Conservation (phyloP, 2,113 vertebrate genomes). For the Grammatotria lemairii region DNA sequence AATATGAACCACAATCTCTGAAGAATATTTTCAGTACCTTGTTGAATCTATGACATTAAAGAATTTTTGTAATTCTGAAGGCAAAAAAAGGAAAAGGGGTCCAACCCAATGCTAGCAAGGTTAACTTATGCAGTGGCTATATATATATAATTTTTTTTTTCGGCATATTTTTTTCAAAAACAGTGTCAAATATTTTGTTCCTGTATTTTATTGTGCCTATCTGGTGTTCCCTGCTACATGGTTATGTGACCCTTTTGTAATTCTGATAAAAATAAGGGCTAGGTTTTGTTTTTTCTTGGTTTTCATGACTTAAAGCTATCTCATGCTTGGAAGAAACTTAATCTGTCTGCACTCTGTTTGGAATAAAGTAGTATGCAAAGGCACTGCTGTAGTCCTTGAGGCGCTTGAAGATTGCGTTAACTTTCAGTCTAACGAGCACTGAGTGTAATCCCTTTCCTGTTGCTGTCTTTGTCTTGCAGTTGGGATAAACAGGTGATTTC, state of each 20-base stretch:
- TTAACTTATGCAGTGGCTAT: not conserved
- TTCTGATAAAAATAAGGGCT: not conserved
- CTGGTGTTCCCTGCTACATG: not conserved
- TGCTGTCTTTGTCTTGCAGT: slow-evolving; percentile 56
- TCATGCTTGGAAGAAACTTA: not conserved
- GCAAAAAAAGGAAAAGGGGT: not conserved
- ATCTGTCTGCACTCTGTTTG: not conserved
- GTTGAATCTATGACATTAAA: not conserved
- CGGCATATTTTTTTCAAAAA: not conserved
- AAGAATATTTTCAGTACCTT: not conserved
- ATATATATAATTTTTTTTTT: no score
- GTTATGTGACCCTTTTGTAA: not conserved
- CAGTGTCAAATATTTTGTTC: not conserved
- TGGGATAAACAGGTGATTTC: slow-evolving; percentile 88
- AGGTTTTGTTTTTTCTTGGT: not conserved
- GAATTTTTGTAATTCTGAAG: not conserved
- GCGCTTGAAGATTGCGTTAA: not conserved
- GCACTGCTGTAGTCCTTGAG: not conserved
- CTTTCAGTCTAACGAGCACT: not conserved
- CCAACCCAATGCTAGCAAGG: not conserved
- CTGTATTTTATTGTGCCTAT: not conserved
- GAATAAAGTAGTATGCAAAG: not conserved
- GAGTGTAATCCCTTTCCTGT: not conserved
- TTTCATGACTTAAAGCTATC: not conserved
- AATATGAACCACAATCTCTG: not conserved